A percentile compares a stretch with the other conserved stretches of the same genome.
phyloP scores from a whole-genome alignment of 2,888 invertebrate species.

The Ennomos quercinarius region DNA sequence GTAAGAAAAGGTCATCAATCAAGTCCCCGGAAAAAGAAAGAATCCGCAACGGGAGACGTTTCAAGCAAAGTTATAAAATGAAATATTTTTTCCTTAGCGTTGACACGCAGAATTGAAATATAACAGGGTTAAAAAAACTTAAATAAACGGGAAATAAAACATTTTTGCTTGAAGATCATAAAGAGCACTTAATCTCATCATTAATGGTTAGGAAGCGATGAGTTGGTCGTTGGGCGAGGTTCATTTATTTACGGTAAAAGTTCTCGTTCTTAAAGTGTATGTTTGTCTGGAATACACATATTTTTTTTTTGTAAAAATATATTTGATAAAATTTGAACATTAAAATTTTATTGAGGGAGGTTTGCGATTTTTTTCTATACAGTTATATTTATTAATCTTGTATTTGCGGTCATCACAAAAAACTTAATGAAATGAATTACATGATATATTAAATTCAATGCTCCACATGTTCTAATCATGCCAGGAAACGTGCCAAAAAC shows the following conservation, averaged over 20 bases:
- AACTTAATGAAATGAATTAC: too few species aligned
- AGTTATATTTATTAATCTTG: too few species aligned
- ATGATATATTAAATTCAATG: too few species aligned
- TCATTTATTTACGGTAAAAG: conserved; percentile 28
- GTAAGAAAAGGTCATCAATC: conserved; percentile 77
- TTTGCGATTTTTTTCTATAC: too few species aligned
- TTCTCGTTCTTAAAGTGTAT: conserved; percentile 29
- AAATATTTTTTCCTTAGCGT: conserved; percentile 53
- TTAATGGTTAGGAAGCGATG: conserved; percentile 30
- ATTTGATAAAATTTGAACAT: too few species aligned
- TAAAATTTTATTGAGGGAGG: too few species aligned
- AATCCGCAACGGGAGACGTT: conserved; percentile 63
- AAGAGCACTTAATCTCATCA: conserved; percentile 32
- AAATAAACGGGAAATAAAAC: conserved; percentile 46
- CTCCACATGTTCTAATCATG: too few species aligned
- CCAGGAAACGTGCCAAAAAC: too few species aligned
- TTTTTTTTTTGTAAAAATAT: too few species aligned
- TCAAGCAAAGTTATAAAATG: conserved; percentile 60
- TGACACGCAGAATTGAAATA: conserved; percentile 65
- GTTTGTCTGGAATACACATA: too few species aligned
- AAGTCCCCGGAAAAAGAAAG: conserved; percentile 66
- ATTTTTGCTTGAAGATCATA: conserved; percentile 33
- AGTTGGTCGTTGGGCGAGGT: conserved; percentile 25
- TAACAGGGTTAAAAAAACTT: conserved; percentile 46
- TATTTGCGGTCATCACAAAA: too few species aligned